phyloP scores from a whole-genome alignment of 37 sponge, comb jelly and placozoan genomes.

The Diacarnus erythraeanus region DNA sequence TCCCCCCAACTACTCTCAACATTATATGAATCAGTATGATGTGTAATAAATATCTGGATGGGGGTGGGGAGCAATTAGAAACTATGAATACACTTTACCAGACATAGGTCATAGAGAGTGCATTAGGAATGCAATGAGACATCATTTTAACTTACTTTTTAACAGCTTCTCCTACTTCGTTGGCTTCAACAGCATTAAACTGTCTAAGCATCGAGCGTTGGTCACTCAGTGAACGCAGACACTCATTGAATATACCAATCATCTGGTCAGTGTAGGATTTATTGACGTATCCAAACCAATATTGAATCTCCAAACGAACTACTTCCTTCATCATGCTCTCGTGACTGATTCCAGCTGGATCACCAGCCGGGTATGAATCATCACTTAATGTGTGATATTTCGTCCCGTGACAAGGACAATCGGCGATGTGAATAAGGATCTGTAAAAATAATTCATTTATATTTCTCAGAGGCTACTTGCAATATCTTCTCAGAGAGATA shows the following conservation, averaged over 20 bases:
- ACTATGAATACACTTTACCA: too few relatives aligned
- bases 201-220: constrained; percentile 55
- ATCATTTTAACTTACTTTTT: constrained; percentile 14
- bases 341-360: constrained; percentile 72
- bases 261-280: constrained; percentile 62
- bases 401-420: constrained; percentile 74
- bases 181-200: constrained; percentile 58
- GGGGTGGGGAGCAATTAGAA: too few relatives aligned
- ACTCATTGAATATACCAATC: constrained; percentile 72
- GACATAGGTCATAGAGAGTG: too few relatives aligned
- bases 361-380: constrained; percentile 73
- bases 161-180: constrained; percentile 47
- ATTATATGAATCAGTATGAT: too few relatives aligned
- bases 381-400: constrained; percentile 35
- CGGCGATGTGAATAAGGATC: constrained; percentile 82
- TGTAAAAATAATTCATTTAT: constrained; percentile 3
- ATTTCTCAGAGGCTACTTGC: too few relatives aligned
- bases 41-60: too few relatives aligned
- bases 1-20: too few relatives aligned
- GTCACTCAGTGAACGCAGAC: constrained; percentile 37
- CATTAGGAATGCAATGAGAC: too few relatives aligned
- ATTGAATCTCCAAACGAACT: constrained; percentile 46
- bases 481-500: too few relatives aligned
- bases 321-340: constrained; percentile 66
- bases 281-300: constrained; percentile 83